A percentile compares a stretch with the other conserved stretches of the same genome.
Evolutionary conservation across 1,140 invertebrate genomes (phyloP).

Genomic region (Philaenus spumarius): DNA sequence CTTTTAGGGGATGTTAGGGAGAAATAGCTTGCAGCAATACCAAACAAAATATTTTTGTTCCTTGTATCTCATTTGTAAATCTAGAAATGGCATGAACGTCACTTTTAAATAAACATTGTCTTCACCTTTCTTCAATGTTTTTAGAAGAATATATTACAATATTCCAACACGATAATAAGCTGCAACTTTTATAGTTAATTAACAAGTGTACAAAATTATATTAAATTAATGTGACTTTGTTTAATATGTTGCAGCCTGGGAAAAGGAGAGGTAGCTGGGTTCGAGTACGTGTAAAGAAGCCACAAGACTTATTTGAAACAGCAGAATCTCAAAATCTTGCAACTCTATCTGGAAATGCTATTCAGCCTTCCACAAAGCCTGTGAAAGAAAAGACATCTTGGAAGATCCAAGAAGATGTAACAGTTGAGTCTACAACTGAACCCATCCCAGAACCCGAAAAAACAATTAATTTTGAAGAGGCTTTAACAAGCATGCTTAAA

Average conservation of each 20-base stretch:
- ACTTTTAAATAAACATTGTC: no score
- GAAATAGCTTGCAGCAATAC: no score
- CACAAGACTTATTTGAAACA: conserved; percentile 54
- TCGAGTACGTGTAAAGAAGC: conserved; percentile 42
- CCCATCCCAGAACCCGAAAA: conserved; percentile 29
- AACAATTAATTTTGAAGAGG: conserved; percentile 8
- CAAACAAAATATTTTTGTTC: no score
- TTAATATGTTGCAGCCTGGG: conserved; percentile 15
- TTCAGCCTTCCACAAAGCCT: conserved; percentile 25
- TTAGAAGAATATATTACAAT: no score
- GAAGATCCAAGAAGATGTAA: conserved; percentile 1
- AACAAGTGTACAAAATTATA: no score
- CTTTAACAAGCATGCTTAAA: conserved; percentile 10
- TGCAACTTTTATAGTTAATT: no score
- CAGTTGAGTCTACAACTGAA: conserved; percentile 23
- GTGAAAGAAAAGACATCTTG: not conserved
- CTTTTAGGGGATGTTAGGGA: no score
- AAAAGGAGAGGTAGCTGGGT: conserved; percentile 54
- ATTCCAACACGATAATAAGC: no score
- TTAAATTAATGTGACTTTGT: no score
- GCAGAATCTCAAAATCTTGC: conserved; percentile 56
- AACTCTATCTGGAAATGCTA: conserved; percentile 37
- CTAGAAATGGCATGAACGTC: no score
- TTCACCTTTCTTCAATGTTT: no score
- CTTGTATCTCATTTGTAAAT: no score